Evolutionary conservation across 2,797 vertebrate genomes (phyloP).

Genomic region (Amblyraja radiata): DNA sequence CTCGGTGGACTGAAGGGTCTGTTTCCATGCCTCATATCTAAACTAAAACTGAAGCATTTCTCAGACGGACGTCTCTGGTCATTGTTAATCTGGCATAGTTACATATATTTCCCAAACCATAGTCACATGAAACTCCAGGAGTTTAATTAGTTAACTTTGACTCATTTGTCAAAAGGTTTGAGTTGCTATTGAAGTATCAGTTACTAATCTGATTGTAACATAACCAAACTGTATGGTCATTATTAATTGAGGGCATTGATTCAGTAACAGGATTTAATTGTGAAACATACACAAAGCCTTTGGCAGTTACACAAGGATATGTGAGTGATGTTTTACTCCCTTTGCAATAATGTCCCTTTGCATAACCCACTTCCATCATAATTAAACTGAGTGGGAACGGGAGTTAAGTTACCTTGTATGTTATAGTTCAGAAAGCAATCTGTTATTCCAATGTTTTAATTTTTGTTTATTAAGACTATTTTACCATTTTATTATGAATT

Average conservation of each 20-base stretch:
- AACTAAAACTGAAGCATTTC: neutral
- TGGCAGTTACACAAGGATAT: constrained; percentile 14
- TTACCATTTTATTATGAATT: neutral
- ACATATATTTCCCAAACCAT: neutral
- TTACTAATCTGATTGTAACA: constrained; percentile 3
- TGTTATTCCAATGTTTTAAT: neutral
- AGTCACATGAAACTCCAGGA: neutral
- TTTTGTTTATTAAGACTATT: neutral
- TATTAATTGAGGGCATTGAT: constrained; percentile 6
- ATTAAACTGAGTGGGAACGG: constrained; percentile 10
- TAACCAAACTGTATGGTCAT: neutral
- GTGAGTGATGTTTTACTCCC: neutral
- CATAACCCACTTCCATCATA: neutral
- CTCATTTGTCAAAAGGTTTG: neutral
- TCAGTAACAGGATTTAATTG: neutral
- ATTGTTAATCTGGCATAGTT: neutral
- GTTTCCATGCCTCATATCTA: too few relatives aligned
- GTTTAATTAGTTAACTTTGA: neutral
- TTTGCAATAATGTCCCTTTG: neutral
- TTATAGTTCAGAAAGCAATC: constrained; percentile 12
- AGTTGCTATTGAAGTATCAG: neutral
- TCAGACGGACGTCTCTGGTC: neutral
- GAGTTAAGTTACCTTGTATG: neutral
- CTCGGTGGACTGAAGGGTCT: too few relatives aligned
- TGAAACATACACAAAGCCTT: neutral